Evolutionary conservation across 2,888 invertebrate genomes (phyloP).

Genomic region (Listrodromus nycthemerus): DNA sequence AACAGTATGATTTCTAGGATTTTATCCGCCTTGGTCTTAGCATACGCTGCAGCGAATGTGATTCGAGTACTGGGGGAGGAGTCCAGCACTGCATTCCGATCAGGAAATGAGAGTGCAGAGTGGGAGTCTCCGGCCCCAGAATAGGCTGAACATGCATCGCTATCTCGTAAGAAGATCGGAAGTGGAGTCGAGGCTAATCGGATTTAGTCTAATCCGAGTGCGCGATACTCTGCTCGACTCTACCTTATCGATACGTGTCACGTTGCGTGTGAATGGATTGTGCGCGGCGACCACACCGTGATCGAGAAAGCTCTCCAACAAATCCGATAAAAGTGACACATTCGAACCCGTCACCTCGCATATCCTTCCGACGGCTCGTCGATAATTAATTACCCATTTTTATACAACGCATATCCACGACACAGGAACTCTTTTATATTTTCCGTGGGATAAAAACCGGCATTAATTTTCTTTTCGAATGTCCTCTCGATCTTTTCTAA

Average conservation of each 20-base stretch:
- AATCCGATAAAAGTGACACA: conserved; percentile 20
- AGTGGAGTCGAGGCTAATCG: conserved; percentile 56
- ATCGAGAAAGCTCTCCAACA: conserved; percentile 10
- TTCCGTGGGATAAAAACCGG: too few relatives aligned
- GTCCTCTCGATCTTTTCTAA: too few relatives aligned
- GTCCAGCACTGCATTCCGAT: not conserved
- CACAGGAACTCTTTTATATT: too few relatives aligned
- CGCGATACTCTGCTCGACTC: conserved; percentile 39
- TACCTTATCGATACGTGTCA: conserved; percentile 62
- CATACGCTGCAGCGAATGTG: too few relatives aligned
- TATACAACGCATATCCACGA: too few relatives aligned
- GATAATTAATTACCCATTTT: too few relatives aligned
- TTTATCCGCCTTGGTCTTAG: too few relatives aligned
- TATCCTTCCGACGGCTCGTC: too few relatives aligned
- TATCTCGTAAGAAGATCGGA: conserved; percentile 39
- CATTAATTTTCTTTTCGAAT: too few relatives aligned
- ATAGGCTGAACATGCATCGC: not conserved
- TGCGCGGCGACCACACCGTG: conserved; percentile 22
- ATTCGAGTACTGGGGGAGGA: too few relatives aligned
- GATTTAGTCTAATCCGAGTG: conserved; percentile 65
- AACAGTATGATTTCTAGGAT: too few relatives aligned
- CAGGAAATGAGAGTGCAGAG: not conserved
- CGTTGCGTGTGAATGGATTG: conserved; percentile 52
- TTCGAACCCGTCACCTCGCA: not conserved
- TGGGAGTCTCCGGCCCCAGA: not conserved